Evolutionary conservation across 2,113 vertebrate species (phyloP).

Genomic region (Colinus virginianus): DNA sequence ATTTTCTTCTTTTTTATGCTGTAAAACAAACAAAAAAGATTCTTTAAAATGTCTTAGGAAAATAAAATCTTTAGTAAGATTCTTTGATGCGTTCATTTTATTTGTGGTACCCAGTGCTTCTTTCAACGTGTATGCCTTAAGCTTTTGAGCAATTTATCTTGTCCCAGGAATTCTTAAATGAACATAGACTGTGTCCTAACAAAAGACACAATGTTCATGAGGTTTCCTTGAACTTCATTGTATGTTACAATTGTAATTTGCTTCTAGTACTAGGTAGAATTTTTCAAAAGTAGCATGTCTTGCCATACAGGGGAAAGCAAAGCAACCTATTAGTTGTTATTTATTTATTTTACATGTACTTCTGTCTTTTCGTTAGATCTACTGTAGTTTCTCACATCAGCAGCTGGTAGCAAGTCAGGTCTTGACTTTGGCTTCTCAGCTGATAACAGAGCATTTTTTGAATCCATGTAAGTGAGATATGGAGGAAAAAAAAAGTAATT

Average conservation of each 20-base stretch:
- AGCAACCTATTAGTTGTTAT: not conserved
- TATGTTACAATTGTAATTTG: not conserved
- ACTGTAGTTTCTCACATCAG: not conserved
- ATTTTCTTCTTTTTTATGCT: not conserved
- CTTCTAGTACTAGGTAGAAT: not conserved
- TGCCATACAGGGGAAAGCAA: not conserved
- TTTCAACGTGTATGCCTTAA: not conserved
- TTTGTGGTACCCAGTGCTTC: not conserved
- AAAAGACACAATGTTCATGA: not conserved
- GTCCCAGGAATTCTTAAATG: not conserved
- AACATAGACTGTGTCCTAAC: not conserved
- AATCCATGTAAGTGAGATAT: not conserved
- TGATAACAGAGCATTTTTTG: not conserved
- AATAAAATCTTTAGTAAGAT: conserved; percentile 15
- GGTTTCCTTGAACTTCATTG: not conserved
- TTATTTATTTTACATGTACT: not conserved
- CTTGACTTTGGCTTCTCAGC: not conserved
- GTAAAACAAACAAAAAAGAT: not conserved
- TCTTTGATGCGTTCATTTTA: not conserved
- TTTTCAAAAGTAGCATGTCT: not conserved
- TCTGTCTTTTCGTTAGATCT: not conserved
- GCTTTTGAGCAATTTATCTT: not conserved
- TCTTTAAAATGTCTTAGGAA: not conserved
- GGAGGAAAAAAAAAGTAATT: not conserved
- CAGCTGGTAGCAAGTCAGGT: not conserved